Evolutionary conservation across 2,797 vertebrate genomes (phyloP), one percentile per base, ranked within the genome.

Genomic region (Hyperoplus lanceolatus): DNA sequence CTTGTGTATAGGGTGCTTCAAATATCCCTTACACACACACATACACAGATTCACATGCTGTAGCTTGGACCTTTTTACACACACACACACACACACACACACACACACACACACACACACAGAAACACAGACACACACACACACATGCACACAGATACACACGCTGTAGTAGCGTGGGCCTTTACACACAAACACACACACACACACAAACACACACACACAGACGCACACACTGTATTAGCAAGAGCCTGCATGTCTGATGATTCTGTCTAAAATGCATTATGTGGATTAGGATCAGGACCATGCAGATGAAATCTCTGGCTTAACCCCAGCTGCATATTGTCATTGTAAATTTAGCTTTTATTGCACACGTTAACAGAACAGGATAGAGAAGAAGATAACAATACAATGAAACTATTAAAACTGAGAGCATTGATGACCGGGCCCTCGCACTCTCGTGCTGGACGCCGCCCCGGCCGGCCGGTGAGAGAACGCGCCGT

Each of bases 201-300:
- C 39, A 10, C 50, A 41, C 39, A 11, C 18, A 60, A 43, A 45
- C 49, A 66, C 55, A 65, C 59, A 57, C 65, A 55, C 57, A n/a
- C 59, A 36, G 45, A 65, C 29, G 50, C 49, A 50, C 38, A 68
- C 63, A 29, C 13, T 36, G 58, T 43, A 8, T 57, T 39, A 75
- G 18, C 4, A 5, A 5, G 43, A 36, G 48, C 53, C 36, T 70
- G 1, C 38, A 57, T 46, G 63, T 62, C 55, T 69, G 63, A 49
- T 21, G 63, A 38, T 51, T 82, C 43, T 71, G 53, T 61, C 36
- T 61, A 49, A 70, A 65, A 73, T 29, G 42, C 38, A 43, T 55
- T 79, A 14, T 61, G 46, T 38, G 75, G 75, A 84, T 87, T 74
- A 84, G 56, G 53, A 80, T 78, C 72, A 74, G 43, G 1, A 66